A percentile compares a stretch with the other conserved stretches of the same genome.
These are phyloP conservation scores for Crocodylus rhombifer DNA, from an alignment of 2,797 vertebrate species.

Conservation along the genomic window DNA sequence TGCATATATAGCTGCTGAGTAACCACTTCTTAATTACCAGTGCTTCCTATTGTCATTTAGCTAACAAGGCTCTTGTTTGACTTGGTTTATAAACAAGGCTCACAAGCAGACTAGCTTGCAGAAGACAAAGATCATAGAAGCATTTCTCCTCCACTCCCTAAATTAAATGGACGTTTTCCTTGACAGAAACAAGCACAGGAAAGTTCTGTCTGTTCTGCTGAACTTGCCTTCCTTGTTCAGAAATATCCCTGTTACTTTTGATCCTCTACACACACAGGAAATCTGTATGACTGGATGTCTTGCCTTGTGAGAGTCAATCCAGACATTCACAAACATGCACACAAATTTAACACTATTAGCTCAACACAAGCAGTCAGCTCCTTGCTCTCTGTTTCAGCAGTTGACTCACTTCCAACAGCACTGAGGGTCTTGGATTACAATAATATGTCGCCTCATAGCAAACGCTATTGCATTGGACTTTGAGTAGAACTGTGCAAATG, in stretches of 20 bases:
- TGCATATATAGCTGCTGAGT: conserved; percentile 34
- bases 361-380: background rate
- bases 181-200: conserved; percentile 2
- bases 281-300: conserved; percentile 17
- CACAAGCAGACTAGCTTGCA: conserved; percentile 7
- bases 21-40: background rate
- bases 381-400: background rate
- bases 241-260: conserved; percentile 10
- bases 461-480: background rate
- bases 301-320: conserved; percentile 5
- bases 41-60: background rate
- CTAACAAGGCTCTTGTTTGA: conserved; percentile 41
- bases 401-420: background rate
- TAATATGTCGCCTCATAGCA: background rate
- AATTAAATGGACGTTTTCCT: background rate
- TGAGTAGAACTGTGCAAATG: background rate
- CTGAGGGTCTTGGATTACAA: background rate
- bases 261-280: background rate
- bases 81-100: conserved; percentile 36
- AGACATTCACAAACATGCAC: background rate
- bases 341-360: background rate
- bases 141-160: background rate
- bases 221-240: background rate
- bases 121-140: conserved; percentile 22
- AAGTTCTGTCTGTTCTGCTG: background rate